Conservation (phyloP, 2,113 vertebrate genomes). For the Rattus norvegicus region DNA sequence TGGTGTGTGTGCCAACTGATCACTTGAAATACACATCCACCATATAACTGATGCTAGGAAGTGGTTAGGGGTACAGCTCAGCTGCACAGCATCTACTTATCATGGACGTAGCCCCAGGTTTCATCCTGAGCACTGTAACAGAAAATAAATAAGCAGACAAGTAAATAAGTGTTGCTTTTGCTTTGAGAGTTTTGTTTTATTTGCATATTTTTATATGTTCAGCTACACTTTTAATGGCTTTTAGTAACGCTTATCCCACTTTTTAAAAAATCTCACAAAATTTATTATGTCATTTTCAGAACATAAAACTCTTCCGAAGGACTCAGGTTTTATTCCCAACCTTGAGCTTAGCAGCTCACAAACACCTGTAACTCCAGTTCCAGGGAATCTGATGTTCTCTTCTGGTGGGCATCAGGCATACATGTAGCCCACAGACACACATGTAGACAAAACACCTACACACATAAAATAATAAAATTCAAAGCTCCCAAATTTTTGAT, state of each 20-base stretch:
- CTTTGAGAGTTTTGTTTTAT: background rate
- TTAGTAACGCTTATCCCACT: background rate
- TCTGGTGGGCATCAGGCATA: no score
- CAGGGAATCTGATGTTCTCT: no score
- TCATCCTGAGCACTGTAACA: background rate
- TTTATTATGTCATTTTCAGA: background rate
- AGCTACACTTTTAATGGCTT: background rate
- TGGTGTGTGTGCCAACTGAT: fast-evolving
- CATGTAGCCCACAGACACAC: no score
- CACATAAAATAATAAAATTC: no score
- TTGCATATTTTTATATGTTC: background rate
- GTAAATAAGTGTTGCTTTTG: background rate
- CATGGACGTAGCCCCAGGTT: background rate
- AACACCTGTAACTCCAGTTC: no score
- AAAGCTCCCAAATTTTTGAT: background rate
- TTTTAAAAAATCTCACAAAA: background rate
- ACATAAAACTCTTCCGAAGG: background rate
- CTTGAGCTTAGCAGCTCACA: background rate
- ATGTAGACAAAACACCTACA: no score
- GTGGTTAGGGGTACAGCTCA: background rate
- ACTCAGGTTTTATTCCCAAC: background rate
- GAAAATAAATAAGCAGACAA: background rate
- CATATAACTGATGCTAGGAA: background rate
- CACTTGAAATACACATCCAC: background rate
- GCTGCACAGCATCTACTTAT: background rate